phyloP scores from a whole-genome alignment of 2,888 invertebrate species.

The Incurvaria masculella region DNA sequence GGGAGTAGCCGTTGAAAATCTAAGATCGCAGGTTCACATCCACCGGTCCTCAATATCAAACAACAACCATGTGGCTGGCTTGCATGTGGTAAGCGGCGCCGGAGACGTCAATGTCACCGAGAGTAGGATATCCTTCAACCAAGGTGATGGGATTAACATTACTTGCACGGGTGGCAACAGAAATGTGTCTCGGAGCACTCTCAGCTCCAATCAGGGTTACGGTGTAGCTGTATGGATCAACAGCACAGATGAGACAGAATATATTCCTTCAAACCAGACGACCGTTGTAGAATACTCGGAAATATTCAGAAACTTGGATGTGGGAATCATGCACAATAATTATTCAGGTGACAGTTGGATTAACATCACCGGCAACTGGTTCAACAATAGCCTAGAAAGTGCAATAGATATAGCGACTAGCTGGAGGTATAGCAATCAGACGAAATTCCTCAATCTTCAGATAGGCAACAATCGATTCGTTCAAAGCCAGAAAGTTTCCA shows the following conservation, averaged over 20 bases:
- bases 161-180: constrained; percentile 93
- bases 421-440: constrained; percentile 60
- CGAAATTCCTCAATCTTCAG: constrained; percentile 61
- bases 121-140: constrained; percentile 85
- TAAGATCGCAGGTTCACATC: constrained; percentile 85
- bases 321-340: constrained; percentile 90
- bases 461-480: constrained; percentile 85
- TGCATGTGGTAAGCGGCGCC: constrained; percentile 87
- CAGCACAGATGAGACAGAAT: constrained; percentile 77
- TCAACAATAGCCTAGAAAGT: constrained; percentile 74
- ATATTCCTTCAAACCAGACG: constrained; percentile 78
- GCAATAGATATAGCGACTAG: constrained; percentile 83
- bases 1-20: constrained; percentile 91
- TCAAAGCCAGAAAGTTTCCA: constrained; percentile 68
- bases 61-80: constrained; percentile 87
- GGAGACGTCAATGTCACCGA: constrained; percentile 93
- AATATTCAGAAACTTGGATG: constrained; percentile 82
- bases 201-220: constrained; percentile 85
- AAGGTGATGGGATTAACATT: constrained; percentile 93
- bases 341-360: constrained; percentile 83
- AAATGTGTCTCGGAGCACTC: constrained; percentile 82
- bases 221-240: constrained; percentile 91
- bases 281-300: constrained; percentile 84
- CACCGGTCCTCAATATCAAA: constrained; percentile 79
- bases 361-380: constrained; percentile 90